These are phyloP conservation scores for Brenthis ino DNA, from an alignment of 2,888 invertebrate species.

Conservation along the genomic window DNA sequence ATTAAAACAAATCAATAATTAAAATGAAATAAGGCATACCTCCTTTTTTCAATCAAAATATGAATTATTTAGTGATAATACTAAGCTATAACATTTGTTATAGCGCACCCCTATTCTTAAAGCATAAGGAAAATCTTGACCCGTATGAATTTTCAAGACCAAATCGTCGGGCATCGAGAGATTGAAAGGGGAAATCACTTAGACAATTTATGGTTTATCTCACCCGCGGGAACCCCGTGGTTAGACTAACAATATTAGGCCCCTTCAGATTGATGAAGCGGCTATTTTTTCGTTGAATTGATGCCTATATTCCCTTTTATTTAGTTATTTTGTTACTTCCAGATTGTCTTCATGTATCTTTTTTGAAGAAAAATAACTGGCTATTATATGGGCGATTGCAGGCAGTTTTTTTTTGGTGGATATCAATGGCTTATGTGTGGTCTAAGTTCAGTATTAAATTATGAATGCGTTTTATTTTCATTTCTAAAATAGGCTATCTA, in stretches of 20 bases:
- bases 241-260: slow-evolving; percentile 77
- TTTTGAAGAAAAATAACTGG: background rate
- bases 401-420: background rate
- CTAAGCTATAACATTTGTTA: no score
- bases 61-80: no score
- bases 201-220: slow-evolving; percentile 78
- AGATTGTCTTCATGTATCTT: slow-evolving; percentile 13
- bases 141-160: slow-evolving; percentile 30
- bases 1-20: no score
- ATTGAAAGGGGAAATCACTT: slow-evolving; percentile 81
- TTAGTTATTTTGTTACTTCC: slow-evolving; percentile 16
- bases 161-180: slow-evolving; percentile 70
- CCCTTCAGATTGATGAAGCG: slow-evolving; percentile 53
- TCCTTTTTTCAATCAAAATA: no score
- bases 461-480: no score
- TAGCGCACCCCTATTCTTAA: background rate
- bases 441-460: no score
- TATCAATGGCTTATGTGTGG: background rate
- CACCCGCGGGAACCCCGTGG: slow-evolving; percentile 75
- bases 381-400: background rate
- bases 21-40: no score
- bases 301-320: slow-evolving; percentile 26
- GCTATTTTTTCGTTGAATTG: slow-evolving; percentile 42
- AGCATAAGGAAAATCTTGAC: slow-evolving; percentile 26
- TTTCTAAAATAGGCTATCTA: no score